Evolutionary conservation across 2,888 invertebrate species (phyloP), one percentile per base, ranked within the genome.

Genomic region (Nomada fabriciana): DNA sequence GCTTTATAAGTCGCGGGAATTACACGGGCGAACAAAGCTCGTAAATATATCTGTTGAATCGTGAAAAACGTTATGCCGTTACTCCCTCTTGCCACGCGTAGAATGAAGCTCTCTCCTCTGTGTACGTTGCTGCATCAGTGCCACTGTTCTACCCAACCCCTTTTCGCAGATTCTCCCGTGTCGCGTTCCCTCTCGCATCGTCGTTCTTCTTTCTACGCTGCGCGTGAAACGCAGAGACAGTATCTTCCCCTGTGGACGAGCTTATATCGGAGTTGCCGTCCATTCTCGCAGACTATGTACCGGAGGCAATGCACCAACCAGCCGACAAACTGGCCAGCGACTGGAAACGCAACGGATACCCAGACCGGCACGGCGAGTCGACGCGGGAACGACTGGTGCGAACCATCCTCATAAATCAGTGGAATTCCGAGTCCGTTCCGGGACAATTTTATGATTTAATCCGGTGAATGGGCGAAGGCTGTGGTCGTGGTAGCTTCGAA

Each of bases 391-490:
- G 75, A 78, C 59, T 53, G 29, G 13, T 50, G 52, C 25, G 60
- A 10, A 36, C 52, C 63, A 13, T 72, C 73, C 89, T 89, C 89
- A 88, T 90, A 90, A 90, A 90, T 90, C 90, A 90, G 82, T 65
- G 83, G 85, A 89, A 89, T 88, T 86, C 86, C 85, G 86, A 81
- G 76, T 78, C 80, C 84, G 83, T 88, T 85, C 87, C 87, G 82
- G 86, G 83, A 87, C 90, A 90, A 90, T 90, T 90, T 90, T 90
- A 90, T 90, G 90, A 90, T 90, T 90, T 90, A 89, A 90, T 90
- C 88, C 88, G 68, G 85, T 80, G 83, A 82, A 89, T 85, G 88
- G 85, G 88, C 85, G 86, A 89, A 90, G 85, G 80, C 84, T 84
- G 89, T 65, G 85, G 88, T 76, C 72, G 82, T 73, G 70, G 68